A percentile compares a stretch with the other conserved stretches of the same genome.
Conservation (phyloP, 2,797 vertebrate species). For the Pygocentrus nattereri region DNA sequence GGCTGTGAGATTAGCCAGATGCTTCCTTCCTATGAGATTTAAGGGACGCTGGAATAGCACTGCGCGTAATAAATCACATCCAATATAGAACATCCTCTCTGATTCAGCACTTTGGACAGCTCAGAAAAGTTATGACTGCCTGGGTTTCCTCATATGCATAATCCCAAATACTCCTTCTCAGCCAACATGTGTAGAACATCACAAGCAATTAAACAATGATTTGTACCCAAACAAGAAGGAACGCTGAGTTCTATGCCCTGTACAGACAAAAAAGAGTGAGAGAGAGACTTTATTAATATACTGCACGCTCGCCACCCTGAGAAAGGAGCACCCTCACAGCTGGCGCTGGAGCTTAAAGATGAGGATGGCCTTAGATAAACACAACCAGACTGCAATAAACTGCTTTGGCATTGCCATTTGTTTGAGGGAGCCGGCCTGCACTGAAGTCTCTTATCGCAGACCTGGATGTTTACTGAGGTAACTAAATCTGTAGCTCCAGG, state of each 20-base stretch:
- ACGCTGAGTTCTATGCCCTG: conserved; percentile 9
- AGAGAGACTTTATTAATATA: conserved; percentile 26
- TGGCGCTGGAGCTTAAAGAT: conserved; percentile 10
- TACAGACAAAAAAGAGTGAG: conserved; percentile 20
- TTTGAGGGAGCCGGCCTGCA: conserved; percentile 52
- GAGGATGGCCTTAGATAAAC: conserved; percentile 40
- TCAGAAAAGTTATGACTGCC: conserved; percentile 59
- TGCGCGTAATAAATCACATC: conserved; percentile 21
- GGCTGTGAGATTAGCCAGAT: conserved; percentile 37
- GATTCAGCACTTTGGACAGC: conserved; percentile 78
- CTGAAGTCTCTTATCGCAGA: conserved; percentile 59
- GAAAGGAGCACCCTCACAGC: conserved; percentile 6
- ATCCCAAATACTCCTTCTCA: conserved; percentile 60
- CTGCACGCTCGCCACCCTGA: conserved; percentile 21
- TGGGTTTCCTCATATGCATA: conserved; percentile 51
- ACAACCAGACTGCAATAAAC: conserved; percentile 45
- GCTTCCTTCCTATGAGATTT: conserved; percentile 10
- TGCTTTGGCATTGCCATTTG: conserved; percentile 49
- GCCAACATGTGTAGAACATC: conserved; percentile 51
- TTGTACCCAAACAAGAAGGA: conserved; percentile 34
- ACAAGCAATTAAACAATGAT: conserved; percentile 44
- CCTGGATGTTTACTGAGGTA: conserved; percentile 71
- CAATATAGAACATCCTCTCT: conserved; percentile 36
- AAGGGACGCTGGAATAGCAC: conserved; percentile 1
- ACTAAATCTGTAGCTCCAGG: conserved; percentile 69